Base-by-base conservation (phyloP, 2,113 vertebrate genomes). In the Cercopithecus mona region DNA sequence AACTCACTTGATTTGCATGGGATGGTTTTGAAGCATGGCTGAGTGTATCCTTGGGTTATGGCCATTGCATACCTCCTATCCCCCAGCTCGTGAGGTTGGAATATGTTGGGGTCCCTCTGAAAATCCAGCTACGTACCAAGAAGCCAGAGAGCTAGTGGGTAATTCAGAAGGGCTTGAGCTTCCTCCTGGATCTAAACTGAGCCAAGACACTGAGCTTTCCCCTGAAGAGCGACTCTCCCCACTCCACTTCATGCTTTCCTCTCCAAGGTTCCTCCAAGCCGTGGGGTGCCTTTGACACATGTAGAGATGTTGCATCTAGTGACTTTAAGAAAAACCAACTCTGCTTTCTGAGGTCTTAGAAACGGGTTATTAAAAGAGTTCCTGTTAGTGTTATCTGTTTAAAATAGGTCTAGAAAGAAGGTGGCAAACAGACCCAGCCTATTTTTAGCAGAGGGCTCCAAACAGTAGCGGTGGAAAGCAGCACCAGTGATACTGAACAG, bases 151-250 rank as follows among this genome's bases (percentile, higher is more conserved):
- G 48, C 22, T n/a, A 18, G 18, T 17, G 25, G 18, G 32, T 12
- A 16, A 80, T 43, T 8, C 35, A 55, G 61, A 17, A 30, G 18
- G 30, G 11, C 81, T 16, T 11, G 12, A 59, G 32, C 22, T 20
- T 78, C 87, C 8, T 70, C 30, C 9, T 68, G 70, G 35, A 70
- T 80, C 55, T 38, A 27, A 76, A 17, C 1, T 72, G 17, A 79
- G 55, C 82, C 40, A 23, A 52, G 52, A 13, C 25, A 18, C 35
- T 11, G 3, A 16, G n/a, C 25, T 32, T 78, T 40, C 45, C 75
- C n/a, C 45, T 40, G 61, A 20, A 83, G n/a, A 43, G 12, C 0
- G 0, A 8, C 16, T 9, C 9, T 9, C n/a, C 35, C 4, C 10
- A 35, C n/a, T 32, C 43, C 84, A 40, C 27, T 35, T 82, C 7